Conservation (phyloP, 2,797 vertebrate species). For the Phalanger gymnotis region DNA sequence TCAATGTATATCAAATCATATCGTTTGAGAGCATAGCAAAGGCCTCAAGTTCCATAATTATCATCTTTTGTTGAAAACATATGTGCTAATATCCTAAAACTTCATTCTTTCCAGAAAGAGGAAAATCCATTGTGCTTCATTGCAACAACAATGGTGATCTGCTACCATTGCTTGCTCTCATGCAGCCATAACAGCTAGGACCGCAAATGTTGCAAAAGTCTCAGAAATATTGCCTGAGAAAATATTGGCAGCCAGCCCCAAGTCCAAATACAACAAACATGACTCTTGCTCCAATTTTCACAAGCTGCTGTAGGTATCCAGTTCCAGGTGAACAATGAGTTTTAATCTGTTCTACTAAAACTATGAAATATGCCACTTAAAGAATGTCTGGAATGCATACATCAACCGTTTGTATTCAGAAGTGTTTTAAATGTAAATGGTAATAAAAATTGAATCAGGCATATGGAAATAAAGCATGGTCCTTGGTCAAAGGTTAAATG, state of each 20-base stretch:
- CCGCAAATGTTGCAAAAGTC: background rate
- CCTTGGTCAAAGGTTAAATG: background rate
- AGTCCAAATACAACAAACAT: fast-evolving
- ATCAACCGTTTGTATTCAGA: background rate
- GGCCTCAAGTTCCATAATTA: background rate
- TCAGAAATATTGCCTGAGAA: background rate
- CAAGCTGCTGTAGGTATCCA: background rate
- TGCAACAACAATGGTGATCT: background rate
- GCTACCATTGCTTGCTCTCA: background rate
- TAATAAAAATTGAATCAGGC: background rate
- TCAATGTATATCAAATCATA: background rate
- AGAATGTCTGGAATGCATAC: background rate
- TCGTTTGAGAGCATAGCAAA: background rate
- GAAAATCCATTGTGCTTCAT: background rate
- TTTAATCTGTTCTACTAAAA: background rate
- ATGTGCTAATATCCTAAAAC: background rate
- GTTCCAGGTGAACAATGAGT: background rate
- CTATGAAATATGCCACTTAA: background rate
- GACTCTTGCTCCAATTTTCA: background rate
- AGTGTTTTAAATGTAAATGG: background rate
- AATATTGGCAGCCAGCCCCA: background rate
- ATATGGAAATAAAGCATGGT: background rate
- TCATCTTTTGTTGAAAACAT: background rate
- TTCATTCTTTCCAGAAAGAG: background rate
- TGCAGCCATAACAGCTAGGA: fast-evolving